These are phyloP conservation scores for Echeneis naucrates DNA, from an alignment of 2,797 vertebrate species.

Conservation along the genomic window DNA sequence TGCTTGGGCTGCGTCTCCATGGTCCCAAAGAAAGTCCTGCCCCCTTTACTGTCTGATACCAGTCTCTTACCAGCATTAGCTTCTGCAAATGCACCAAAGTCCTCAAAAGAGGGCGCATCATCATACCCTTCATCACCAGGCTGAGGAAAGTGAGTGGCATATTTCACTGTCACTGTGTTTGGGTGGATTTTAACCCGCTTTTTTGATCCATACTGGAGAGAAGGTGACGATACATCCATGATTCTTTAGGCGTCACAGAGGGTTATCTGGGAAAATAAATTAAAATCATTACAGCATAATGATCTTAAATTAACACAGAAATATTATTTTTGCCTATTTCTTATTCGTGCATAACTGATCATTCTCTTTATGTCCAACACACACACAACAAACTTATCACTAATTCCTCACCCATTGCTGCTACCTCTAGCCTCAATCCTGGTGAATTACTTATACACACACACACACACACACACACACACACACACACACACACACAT, in stretches of 20 bases:
- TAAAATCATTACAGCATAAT: constrained; percentile 25
- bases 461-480: background rate
- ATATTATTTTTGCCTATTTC: constrained; percentile 5
- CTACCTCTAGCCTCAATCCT: constrained; percentile 34
- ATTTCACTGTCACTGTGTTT: constrained; percentile 95
- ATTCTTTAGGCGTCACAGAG: constrained; percentile 57
- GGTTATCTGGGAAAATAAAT: constrained; percentile 63
- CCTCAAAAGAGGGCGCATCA: constrained; percentile 90
- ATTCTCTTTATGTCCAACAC: constrained; percentile 7
- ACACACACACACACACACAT: constrained; percentile 57
- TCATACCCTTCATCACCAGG: constrained; percentile 94
- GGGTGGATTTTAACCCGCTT: constrained; percentile 98
- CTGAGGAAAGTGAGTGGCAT: constrained; percentile 96
- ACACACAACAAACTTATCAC: constrained; percentile 12
- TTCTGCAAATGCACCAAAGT: constrained; percentile 89
- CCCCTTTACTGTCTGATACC: constrained; percentile 84
- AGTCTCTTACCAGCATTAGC: constrained; percentile 90
- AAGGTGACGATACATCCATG: constrained; percentile 90
- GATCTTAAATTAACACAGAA: background rate
- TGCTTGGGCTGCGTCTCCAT: constrained; percentile 85
- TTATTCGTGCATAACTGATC: constrained; percentile 54
- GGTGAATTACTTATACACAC: constrained; percentile 64
- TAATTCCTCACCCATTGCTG: constrained; percentile 37
- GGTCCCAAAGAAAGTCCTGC: constrained; percentile 93
- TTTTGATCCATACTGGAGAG: constrained; percentile 89